Evolutionary conservation across 1,140 invertebrate genomes (phyloP).

Genomic region (Maconellicoccus hirsutus): DNA sequence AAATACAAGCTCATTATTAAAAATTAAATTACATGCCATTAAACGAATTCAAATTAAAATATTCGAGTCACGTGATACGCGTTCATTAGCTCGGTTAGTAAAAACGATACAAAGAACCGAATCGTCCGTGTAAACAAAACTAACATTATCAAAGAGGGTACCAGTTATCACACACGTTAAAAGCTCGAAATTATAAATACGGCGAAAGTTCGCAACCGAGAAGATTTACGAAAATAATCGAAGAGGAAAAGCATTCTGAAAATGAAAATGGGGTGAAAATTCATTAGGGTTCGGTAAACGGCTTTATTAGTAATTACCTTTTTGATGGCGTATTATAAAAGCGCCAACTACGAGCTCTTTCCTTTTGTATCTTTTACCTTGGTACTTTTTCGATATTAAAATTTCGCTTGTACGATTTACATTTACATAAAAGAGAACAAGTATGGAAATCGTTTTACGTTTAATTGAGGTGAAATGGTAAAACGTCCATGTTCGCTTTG

Average conservation of each 20-base stretch:
- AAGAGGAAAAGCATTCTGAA: slow-evolving; percentile 15
- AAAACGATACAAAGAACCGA: slow-evolving; percentile 16
- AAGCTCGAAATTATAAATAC: slow-evolving; percentile 14
- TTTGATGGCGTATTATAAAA: slow-evolving; percentile 15
- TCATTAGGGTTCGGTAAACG: slow-evolving; percentile 20
- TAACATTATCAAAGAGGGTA: neutral
- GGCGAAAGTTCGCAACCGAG: neutral
- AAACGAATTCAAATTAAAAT: neutral
- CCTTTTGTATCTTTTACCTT: slow-evolving; percentile 9
- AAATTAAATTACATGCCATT: neutral
- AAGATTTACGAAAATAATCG: slow-evolving; percentile 1
- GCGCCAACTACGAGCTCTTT: neutral
- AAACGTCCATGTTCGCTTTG: too few relatives aligned
- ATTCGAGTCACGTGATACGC: neutral
- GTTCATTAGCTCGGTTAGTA: neutral
- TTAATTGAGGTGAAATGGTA: neutral
- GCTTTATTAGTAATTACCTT: slow-evolving; percentile 22
- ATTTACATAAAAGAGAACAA: neutral
- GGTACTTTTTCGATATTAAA: slow-evolving; percentile 9
- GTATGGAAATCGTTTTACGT: neutral
- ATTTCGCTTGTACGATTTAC: neutral
- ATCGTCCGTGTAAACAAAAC: slow-evolving; percentile 21
- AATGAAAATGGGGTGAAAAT: slow-evolving; percentile 22
- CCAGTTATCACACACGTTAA: slow-evolving; percentile 14
- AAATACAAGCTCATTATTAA: neutral